Base-by-base conservation (phyloP, 2,888 invertebrate species). In the Drosophila flavopinicola region DNA sequence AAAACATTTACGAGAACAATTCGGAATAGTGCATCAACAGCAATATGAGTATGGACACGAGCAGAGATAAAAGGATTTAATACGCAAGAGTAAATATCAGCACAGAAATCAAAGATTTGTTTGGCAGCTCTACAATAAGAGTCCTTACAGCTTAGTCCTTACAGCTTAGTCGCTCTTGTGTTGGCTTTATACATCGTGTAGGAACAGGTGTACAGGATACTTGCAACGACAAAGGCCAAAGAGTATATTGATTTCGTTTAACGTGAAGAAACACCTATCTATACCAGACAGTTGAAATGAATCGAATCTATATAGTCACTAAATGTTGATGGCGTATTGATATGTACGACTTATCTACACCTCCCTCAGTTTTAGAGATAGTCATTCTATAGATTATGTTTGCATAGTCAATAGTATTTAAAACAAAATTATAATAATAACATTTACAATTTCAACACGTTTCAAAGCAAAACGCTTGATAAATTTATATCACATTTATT, bases 11-110 rank as follows among this genome's bases (percentile, higher is more conserved):
- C 29, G 17, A 48, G 45, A 54, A 45, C 57, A 79, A 77, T 82
- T 59, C 61, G 54, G 61, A 59, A 45, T 67, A 49, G 59, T 76
- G 58, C 74, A 74, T 53, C 44, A 53, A 52, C 41, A 48, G 49
- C 42, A 13, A 33, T 11, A 33, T 52, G 17, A 33, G 20, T 25
- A 39, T 41, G 60, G 60, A 53, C 67, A 61, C 57, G 33, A 30
- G 41, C 20, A 61, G 24, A 42, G 47, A 38, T 11, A 24, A 15
- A 58, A 51, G 42, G 71, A 53, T 39, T 76, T 61, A 49, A 56
- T 60, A 61, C 27, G 27, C 66, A 58, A 58, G 33, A 15, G 25
- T 58, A 44, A 51, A 39, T 49, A 42, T 25, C 29, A 38, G 25
- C 44, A 44, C 33, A 45, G 42, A 37, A 35, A 53, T 49, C 32